Conservation (phyloP, 2,113 vertebrate genomes). For the Cinclus cinclus region DNA sequence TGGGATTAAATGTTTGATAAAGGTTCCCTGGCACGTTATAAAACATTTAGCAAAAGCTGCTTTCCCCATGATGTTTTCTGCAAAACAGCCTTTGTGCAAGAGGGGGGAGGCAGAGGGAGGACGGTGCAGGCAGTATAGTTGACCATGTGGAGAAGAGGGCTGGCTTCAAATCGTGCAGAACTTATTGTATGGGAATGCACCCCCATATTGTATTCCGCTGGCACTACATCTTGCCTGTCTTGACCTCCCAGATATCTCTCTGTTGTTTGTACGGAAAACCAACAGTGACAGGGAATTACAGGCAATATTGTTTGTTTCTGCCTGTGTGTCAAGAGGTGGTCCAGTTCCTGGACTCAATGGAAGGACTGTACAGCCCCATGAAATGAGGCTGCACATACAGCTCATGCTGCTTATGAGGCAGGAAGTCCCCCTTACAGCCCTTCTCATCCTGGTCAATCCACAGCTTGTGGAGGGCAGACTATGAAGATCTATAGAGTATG, state of each 20-base stretch:
- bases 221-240: neutral
- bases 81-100: slow-evolving; percentile 49
- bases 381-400: neutral
- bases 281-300: neutral
- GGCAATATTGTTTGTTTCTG: neutral
- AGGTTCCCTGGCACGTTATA: slow-evolving; percentile 78
- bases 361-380: neutral
- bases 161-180: neutral
- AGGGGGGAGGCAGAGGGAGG: neutral
- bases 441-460: neutral
- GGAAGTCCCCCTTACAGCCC: neutral
- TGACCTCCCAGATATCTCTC: neutral
- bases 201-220: neutral
- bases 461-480: neutral
- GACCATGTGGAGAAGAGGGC: neutral
- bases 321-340: neutral
- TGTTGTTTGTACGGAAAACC: neutral
- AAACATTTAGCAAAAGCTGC: slow-evolving; percentile 78
- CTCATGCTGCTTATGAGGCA: accelerated
- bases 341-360: neutral
- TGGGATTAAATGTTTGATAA: slow-evolving; percentile 85
- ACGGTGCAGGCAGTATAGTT: neutral
- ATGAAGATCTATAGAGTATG: neutral
- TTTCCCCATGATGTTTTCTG: slow-evolving; percentile 64
- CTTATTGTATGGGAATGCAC: neutral